A percentile compares a stretch with the other conserved stretches of the same genome.
Conservation (phyloP, 2,113 vertebrate genomes). For the Atlantisia rogersi region DNA sequence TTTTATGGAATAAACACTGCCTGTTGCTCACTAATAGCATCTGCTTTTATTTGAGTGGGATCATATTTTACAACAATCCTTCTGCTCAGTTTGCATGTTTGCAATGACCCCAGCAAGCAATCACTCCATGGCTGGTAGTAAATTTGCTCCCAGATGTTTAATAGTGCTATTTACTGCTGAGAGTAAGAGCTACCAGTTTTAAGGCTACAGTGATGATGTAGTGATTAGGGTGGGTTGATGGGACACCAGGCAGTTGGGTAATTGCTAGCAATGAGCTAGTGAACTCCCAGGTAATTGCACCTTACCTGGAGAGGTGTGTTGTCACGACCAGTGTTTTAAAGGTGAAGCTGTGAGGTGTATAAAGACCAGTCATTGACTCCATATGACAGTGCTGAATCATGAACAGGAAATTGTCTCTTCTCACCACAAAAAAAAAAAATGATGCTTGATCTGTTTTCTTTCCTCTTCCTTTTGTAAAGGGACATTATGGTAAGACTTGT, state of each 20-base stretch:
- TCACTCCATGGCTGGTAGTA: neutral
- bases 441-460: neutral
- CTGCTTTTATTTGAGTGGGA: conserved; percentile 22
- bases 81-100: conserved; percentile 12
- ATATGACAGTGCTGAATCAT: neutral
- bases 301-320: conserved; percentile 21
- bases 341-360: neutral
- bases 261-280: conserved; percentile 33
- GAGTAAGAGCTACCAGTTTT: neutral
- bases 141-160: conserved; percentile 26
- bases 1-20: conserved; percentile 17
- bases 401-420: conserved; percentile 19
- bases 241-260: neutral
- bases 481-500: rapidly evolving
- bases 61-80: neutral
- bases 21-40: neutral
- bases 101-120: conserved; percentile 15
- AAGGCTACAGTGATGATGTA: neutral
- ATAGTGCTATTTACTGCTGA: conserved; percentile 10
- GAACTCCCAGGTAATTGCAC: conserved; percentile 56
- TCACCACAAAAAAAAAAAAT: neutral
- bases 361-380: conserved; percentile 2
- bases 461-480: neutral
- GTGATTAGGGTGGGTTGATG: conserved; percentile 35
- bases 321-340: neutral